Percentiles rank a stretch among this genome's conserved stretches.
Evolutionary conservation across 2,113 vertebrate genomes (phyloP).

Genomic region (Corythaixoides concolor): DNA sequence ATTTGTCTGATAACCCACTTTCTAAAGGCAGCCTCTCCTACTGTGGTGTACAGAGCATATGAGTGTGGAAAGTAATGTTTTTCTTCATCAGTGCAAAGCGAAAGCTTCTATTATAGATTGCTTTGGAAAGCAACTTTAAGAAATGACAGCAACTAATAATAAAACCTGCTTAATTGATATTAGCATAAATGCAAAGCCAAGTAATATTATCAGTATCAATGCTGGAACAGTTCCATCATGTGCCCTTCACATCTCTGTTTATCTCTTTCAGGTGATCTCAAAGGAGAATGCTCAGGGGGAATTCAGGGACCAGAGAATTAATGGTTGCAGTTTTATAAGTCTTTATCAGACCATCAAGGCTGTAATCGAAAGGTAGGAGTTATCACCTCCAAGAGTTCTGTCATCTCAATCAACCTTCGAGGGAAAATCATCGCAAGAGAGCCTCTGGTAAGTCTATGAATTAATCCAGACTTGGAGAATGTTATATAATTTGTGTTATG

Average conservation of each 20-base stretch:
- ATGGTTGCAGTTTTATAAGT: background rate
- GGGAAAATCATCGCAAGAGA: background rate
- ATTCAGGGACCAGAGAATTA: constrained; percentile 8
- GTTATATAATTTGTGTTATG: background rate
- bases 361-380: background rate
- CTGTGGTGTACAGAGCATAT: background rate
- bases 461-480: constrained; percentile 7
- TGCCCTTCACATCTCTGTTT: constrained; percentile 15
- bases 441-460: constrained; percentile 7
- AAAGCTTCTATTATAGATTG: background rate
- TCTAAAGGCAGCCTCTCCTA: background rate
- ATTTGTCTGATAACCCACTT: background rate
- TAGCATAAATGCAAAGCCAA: constrained; percentile 20
- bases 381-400: background rate
- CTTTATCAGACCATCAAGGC: constrained; percentile 46
- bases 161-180: constrained; percentile 17
- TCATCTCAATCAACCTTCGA: constrained; percentile 6
- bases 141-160: background rate
- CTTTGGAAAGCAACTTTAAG: background rate
- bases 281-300: constrained; percentile 24
- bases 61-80: background rate
- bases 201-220: background rate
- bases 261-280: constrained; percentile 45
- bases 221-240: constrained; percentile 36
- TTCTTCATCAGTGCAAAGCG: background rate